Conservation (phyloP, 2,113 vertebrate genomes). For the Litocranius walleri region DNA sequence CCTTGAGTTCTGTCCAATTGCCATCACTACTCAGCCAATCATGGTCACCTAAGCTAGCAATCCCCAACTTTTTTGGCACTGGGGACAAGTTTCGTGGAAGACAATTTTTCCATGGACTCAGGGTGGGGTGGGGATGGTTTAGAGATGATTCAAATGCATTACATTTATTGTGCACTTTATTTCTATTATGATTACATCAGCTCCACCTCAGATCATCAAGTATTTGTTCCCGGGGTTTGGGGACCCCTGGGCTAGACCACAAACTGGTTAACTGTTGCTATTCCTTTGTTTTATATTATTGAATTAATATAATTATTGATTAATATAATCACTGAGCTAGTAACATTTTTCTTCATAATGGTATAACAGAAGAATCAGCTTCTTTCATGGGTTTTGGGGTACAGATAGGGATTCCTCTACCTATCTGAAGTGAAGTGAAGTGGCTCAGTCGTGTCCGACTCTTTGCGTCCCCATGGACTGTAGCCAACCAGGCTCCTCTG, state of each 20-base stretch:
- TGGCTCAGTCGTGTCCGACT: too few relatives aligned
- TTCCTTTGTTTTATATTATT: neutral
- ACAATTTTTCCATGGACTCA: neutral
- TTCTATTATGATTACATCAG: neutral
- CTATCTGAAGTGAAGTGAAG: neutral
- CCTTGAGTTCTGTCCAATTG: neutral
- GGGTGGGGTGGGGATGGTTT: neutral
- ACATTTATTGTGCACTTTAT: neutral
- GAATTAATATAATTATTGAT: neutral
- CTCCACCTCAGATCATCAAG: neutral
- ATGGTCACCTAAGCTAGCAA: neutral
- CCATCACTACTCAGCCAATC: neutral
- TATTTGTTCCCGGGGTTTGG: fast-evolving
- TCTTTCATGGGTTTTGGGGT: neutral
- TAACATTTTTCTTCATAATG: neutral
- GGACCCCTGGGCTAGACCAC: neutral
- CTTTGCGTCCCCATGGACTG: too few relatives aligned
- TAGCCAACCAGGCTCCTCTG: too few relatives aligned
- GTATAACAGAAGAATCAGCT: neutral
- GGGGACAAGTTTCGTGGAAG: neutral
- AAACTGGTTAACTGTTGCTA: neutral
- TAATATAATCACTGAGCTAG: neutral
- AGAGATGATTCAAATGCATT: neutral
- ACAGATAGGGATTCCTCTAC: neutral
- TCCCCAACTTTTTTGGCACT: neutral